Evolutionary conservation across 2,888 invertebrate genomes (phyloP), one percentile per base, ranked within the genome.

Genomic region (Acleris holmiana): DNA sequence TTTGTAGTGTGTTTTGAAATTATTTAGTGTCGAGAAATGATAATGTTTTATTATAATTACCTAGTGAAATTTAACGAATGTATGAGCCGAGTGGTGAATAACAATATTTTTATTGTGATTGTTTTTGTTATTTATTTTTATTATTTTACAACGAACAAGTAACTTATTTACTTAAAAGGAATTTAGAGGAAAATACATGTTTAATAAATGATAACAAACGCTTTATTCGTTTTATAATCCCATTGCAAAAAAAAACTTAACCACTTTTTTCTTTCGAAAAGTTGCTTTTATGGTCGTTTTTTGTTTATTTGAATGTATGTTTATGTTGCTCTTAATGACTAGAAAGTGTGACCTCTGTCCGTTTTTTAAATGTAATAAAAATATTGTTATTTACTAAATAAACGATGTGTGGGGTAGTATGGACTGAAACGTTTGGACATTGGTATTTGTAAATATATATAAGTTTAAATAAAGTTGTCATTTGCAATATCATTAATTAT

Each of bases 401-500:
- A n/a, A 48, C 35, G 48, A 54, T 29, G 21, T 53, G 48, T 29
- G 54, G 54, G 35, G 44, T 44, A 44, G 48, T 54, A 59, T 55
- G 64, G 59, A 59, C 64, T 65, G 64, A 58, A 23, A 41, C 41
- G 53, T 51, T 41, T 21, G 59, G 18, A 35, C 23, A 61, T 19
- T 35, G 53, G 40, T 65, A 65, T 65, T 54, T 65, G 64, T 65
- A 65, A 54, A 59, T 65, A 65, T 55, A 44, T 64, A 18, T 54
- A 65, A 64, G 58, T 58, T 7, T 25, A 59, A 65, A 46, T 65
- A 65, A 65, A 65, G 44, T 65, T 65, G 59, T 54, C 58, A 61
- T 64, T 59, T 58, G 29, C 49, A 59, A 59, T 54, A 55, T 59
- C 44, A 47, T 6, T 10, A 15, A 19, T 15, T 47, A 17, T 41